Evolutionary conservation across 1,140 invertebrate species (phyloP).

Genomic region (Pogonomyrmex californicus): DNA sequence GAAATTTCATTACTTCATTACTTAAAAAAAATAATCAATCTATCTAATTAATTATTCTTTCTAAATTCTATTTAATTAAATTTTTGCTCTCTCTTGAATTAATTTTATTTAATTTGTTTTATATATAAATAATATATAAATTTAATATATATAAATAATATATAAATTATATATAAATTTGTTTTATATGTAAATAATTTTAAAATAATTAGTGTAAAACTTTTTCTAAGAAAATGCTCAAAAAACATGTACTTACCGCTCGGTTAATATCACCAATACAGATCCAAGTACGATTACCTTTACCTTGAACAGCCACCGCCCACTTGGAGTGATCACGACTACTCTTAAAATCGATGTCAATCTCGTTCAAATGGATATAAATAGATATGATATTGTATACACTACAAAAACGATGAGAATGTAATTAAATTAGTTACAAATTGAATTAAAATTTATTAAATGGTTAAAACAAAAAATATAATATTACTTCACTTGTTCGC

Average conservation of each 20-base stretch:
- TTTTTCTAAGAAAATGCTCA: constrained; percentile 42
- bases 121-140: no score
- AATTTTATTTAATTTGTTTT: constrained; percentile 29
- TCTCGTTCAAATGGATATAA: constrained; percentile 82
- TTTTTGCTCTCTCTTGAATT: constrained; percentile 14
- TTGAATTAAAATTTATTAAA: constrained; percentile 86
- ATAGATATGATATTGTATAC: constrained; percentile 91
- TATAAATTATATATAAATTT: no score
- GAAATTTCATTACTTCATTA: neutral
- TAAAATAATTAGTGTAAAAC: neutral
- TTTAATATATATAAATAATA: no score
- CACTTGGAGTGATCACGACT: constrained; percentile 97
- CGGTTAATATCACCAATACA: constrained; percentile 98
- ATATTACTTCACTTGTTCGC: constrained; percentile 85
- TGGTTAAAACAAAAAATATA: constrained; percentile 12
- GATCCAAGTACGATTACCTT: constrained; percentile 89
- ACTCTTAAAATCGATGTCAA: constrained; percentile 90
- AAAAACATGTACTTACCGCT: constrained; percentile 88
- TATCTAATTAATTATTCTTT: constrained; percentile 12
- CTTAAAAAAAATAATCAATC: neutral
- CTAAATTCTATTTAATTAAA: neutral
- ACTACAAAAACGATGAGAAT: constrained; percentile 83
- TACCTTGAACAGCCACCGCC: constrained; percentile 90
- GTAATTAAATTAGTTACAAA: constrained; percentile 54
- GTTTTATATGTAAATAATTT: neutral